These are phyloP conservation scores for Erpornis zantholeuca DNA, from an alignment of 2,113 vertebrate species.

Conservation along the genomic window DNA sequence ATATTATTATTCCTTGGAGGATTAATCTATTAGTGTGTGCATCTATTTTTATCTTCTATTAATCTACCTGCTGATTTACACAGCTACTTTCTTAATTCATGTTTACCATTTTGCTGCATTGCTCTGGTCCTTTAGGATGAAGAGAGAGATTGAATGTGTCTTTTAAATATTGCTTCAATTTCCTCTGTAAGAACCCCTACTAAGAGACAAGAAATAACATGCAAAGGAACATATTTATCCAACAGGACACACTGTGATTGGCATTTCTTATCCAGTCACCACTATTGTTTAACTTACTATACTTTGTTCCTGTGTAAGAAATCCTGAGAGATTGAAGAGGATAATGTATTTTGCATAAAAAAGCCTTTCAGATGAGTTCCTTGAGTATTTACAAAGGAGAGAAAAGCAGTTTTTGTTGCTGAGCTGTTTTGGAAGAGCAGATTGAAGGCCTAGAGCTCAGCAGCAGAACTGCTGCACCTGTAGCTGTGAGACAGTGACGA, in stretches of 20 bases:
- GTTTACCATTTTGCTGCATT: not conserved
- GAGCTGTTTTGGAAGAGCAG: not conserved
- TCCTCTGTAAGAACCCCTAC: not conserved
- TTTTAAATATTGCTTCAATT: not conserved
- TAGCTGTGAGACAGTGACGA: not conserved
- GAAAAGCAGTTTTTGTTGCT: not conserved
- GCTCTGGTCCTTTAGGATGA: not conserved
- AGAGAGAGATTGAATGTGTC: not conserved
- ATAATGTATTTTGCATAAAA: not conserved
- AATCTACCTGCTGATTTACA: not conserved
- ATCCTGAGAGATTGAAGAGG: not conserved
- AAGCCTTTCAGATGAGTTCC: not conserved
- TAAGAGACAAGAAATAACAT: not conserved
- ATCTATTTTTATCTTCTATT: not conserved
- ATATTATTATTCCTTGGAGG: not conserved
- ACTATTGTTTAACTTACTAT: not conserved
- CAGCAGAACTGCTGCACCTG: constrained; percentile 24
- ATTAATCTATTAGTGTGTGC: not conserved
- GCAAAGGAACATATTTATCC: not conserved
- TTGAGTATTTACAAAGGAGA: not conserved
- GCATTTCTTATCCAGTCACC: not conserved
- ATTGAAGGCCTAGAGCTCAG: constrained; percentile 1
- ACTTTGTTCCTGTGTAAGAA: not conserved
- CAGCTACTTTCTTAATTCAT: not conserved
- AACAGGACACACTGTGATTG: not conserved